Conservation (phyloP, 2,797 vertebrate species). For the Sebastolobus alascanus region DNA sequence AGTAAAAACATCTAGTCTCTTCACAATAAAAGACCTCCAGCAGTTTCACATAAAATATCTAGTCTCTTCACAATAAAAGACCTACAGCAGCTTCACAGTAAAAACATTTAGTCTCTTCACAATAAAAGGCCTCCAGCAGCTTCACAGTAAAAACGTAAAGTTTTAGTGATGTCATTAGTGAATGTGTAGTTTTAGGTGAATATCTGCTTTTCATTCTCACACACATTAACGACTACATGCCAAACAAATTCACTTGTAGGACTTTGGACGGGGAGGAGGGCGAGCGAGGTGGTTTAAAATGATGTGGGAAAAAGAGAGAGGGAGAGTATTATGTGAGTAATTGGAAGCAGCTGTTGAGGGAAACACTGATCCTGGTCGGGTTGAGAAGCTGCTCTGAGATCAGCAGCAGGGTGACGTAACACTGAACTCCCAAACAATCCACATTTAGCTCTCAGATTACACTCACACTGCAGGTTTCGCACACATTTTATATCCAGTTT, state of each 20-base stretch:
- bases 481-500: background rate
- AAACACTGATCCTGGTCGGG: constrained; percentile 32
- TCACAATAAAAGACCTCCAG: no score
- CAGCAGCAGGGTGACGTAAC: constrained; percentile 39
- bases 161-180: no score
- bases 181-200: background rate
- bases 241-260: background rate
- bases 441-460: background rate
- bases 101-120: no score
- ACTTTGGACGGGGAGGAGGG: background rate
- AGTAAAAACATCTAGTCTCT: no score
- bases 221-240: background rate
- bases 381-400: constrained; percentile 40
- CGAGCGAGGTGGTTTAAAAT: constrained; percentile 34
- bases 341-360: constrained; percentile 74
- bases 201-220: background rate
- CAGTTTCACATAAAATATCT: fast-evolving
- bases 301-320: constrained; percentile 39
- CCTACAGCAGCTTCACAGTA: no score
- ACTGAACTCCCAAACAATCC: background rate
- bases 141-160: no score
- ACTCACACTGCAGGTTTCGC: background rate
- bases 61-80: no score
- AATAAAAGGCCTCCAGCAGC: no score
- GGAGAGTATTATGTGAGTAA: constrained; percentile 60